Conservation (phyloP, 1,140 invertebrate genomes). For the Prorops nasuta region DNA sequence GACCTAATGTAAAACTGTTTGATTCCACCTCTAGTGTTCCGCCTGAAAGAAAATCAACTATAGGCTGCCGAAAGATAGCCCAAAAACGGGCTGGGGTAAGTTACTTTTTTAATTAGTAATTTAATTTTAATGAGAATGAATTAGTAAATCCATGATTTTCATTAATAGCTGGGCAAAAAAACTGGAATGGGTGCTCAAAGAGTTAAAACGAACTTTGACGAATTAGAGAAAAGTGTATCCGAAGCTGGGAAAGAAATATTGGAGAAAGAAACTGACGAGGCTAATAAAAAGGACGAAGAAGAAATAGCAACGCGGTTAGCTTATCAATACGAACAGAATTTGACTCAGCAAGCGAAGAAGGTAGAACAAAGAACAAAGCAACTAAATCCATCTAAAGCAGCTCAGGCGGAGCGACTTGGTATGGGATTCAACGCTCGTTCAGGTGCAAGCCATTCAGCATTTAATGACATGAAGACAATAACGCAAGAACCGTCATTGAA, state of each 20-base stretch:
- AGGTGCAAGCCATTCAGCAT: constrained; percentile 87
- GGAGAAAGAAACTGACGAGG: constrained; percentile 54
- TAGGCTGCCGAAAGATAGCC: constrained; percentile 68
- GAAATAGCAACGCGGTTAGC: constrained; percentile 77
- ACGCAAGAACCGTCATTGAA: constrained; percentile 69
- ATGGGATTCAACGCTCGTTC: constrained; percentile 81
- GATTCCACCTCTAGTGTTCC: constrained; percentile 29
- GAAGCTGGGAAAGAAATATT: constrained; percentile 73
- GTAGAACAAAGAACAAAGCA: constrained; percentile 75
- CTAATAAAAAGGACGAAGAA: constrained; percentile 60
- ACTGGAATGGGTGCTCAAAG: constrained; percentile 88
- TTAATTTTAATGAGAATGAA: neutral
- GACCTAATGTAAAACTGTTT: constrained; percentile 47
- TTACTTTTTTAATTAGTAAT: too few relatives aligned
- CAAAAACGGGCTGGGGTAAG: constrained; percentile 65
- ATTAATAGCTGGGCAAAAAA: constrained; percentile 79
- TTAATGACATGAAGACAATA: constrained; percentile 90
- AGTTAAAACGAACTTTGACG: constrained; percentile 93
- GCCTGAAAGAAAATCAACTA: constrained; percentile 68
- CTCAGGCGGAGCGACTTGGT: constrained; percentile 88
- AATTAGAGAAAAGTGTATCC: constrained; percentile 87
- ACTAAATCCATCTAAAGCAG: constrained; percentile 83
- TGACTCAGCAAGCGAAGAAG: constrained; percentile 74
- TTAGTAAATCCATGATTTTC: neutral
- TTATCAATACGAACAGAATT: constrained; percentile 72